A percentile compares a stretch with the other conserved stretches of the same genome.
Conservation (phyloP, 2,113 vertebrate genomes). For the Pseudopipra pipra region DNA sequence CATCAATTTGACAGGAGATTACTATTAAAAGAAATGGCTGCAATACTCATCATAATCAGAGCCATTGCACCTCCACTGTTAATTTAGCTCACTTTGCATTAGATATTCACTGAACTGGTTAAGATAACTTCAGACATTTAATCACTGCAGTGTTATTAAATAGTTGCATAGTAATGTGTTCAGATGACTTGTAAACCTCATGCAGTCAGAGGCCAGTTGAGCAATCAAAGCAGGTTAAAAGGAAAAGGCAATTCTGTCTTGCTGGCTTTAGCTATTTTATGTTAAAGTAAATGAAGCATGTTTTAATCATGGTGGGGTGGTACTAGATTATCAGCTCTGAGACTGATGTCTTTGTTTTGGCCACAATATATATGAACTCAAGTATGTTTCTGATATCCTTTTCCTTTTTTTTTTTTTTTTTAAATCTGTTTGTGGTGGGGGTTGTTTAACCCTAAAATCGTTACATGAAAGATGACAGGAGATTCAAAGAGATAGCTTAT, state of each 20-base stretch:
- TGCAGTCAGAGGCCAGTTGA: not conserved
- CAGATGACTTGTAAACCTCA: not conserved
- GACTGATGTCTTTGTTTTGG: not conserved
- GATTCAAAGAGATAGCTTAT: not conserved
- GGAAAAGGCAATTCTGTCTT: not conserved
- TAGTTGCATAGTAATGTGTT: not conserved
- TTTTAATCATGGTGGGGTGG: not conserved
- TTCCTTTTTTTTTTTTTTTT: rapidly evolving
- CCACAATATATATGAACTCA: not conserved
- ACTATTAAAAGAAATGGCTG: not conserved
- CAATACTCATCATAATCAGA: not conserved
- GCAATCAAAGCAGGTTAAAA: not conserved
- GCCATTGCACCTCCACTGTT: not conserved
- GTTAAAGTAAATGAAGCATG: not conserved
- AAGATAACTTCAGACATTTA: not conserved
- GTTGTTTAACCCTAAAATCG: not conserved
- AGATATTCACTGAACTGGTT: not conserved
- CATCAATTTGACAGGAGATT: slow-evolving; percentile 5
- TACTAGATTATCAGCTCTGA: not conserved
- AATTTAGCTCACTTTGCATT: not conserved
- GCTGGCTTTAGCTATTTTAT: not conserved
- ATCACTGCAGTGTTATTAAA: slow-evolving; percentile 37
- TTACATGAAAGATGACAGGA: not conserved
- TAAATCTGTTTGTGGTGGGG: rapidly evolving
- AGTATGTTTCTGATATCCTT: not conserved